Evolutionary conservation across 1,140 invertebrate species (phyloP).

Genomic region (Solen grandis): DNA sequence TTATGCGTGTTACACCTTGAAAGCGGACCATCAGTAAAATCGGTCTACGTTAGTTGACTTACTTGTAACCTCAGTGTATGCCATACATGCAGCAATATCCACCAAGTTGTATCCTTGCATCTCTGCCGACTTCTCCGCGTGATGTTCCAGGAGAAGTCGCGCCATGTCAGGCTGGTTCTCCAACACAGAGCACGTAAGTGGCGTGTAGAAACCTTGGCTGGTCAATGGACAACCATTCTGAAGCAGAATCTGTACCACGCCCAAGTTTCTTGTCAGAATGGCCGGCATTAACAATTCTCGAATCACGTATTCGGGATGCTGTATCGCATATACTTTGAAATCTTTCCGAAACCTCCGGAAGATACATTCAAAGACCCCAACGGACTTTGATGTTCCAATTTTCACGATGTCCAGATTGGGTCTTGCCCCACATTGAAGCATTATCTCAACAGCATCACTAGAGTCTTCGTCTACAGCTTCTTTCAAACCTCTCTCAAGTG

Average conservation of each 20-base stretch:
- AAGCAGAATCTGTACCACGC: constrained; percentile 19
- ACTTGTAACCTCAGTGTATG: constrained; percentile 35
- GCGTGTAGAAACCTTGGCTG: constrained; percentile 42
- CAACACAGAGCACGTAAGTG: constrained; percentile 27
- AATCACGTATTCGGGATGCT: constrained; percentile 41
- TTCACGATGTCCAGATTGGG: constrained; percentile 40
- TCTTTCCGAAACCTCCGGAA: constrained; percentile 49
- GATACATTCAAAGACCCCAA: constrained; percentile 31
- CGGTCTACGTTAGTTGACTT: too few species aligned
- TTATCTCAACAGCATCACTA: constrained; percentile 11
- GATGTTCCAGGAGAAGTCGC: constrained; percentile 30
- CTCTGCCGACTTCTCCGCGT: constrained; percentile 18
- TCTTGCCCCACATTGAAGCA: constrained; percentile 28
- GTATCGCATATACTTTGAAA: constrained; percentile 47
- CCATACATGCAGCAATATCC: constrained; percentile 42
- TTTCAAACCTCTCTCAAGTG: constrained; percentile 17
- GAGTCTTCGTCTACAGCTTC: constrained; percentile 30
- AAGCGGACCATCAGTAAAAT: too few species aligned
- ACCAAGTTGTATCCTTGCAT: constrained; percentile 41
- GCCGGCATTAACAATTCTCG: constrained; percentile 44
- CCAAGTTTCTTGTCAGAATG: constrained; percentile 30
- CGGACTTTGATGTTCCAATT: constrained; percentile 8
- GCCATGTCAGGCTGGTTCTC: constrained; percentile 47
- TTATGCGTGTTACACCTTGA: too few species aligned
- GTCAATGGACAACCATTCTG: constrained; percentile 32